Base-by-base conservation (phyloP, 2,797 vertebrate genomes). In the Toxotes lorentzi region DNA sequence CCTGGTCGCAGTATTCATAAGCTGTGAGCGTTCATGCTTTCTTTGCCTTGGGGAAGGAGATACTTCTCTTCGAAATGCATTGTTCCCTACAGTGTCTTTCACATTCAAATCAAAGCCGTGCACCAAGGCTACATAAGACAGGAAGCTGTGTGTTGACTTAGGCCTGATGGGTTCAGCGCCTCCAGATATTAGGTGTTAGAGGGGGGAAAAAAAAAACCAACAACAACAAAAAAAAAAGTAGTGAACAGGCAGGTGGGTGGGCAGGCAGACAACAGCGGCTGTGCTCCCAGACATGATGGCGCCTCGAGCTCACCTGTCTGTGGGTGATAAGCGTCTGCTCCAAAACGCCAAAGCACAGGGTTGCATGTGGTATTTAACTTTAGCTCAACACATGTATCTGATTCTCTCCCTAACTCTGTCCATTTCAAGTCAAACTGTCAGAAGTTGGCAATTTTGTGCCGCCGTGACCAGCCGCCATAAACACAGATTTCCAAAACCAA, bases 251-350 rank as follows among this genome's bases (percentile, higher is more conserved):
- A 27, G 35, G 58, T 50, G 30, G 35, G 68, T 61, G 30, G 48
- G 62, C 65, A 76, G 69, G 70, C 51, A 76, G 59, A 77, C 12
- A 34, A 60, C 47, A 66, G 80, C 58, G 59, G 60, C 69, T 85
- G 67, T n/a, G 76, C 87, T 84, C 62, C 70, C 57, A 85, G 76
- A 90, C 91, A 89, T 72, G 82, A 89, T 76, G 73, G 78, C 19
- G 76, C 88, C 89, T 85, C 30, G 4, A 84, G 91, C 84, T 45
- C 77, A 83, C 82, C 89, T 88, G 89, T 87, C 79, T 83, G 66
- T 76, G 70, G 79, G 54, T 84, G 89, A 91, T 93, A 91, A 90
- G 81, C 68, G 63, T 82, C 71, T 32, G 54, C 57, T 79, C 43
- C 70, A 51, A 50, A 48, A 83, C 4, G 34, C 57, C 70, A 76